phyloP scores from a whole-genome alignment of 2,888 invertebrate genomes.

The Dichetophora obliterata region DNA sequence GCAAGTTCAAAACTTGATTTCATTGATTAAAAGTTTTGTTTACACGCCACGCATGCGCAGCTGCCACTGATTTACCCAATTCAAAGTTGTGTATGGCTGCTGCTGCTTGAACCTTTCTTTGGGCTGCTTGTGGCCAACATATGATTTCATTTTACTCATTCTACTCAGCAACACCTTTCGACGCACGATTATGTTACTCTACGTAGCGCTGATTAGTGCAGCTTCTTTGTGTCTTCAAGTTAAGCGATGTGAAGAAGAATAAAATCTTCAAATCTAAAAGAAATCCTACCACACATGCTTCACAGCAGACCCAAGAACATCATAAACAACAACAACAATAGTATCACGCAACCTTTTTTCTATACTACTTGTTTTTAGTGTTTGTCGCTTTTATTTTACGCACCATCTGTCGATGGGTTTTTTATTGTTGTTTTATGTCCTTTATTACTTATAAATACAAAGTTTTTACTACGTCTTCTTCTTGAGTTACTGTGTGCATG shows the following conservation, averaged over 20 bases:
- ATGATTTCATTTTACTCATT: conserved; percentile 16
- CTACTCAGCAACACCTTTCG: conserved; percentile 28
- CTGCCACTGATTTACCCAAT: conserved; percentile 23
- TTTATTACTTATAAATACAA: conserved; percentile 7
- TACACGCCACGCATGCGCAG: conserved; percentile 32
- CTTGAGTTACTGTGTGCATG: conserved; percentile 17
- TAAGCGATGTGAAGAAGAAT: neutral
- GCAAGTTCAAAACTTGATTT: conserved; percentile 25
- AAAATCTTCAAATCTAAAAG: neutral
- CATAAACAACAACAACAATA: conserved; percentile 32
- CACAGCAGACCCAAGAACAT: conserved; percentile 15
- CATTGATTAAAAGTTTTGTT: conserved; percentile 39
- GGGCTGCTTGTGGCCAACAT: conserved; percentile 13
- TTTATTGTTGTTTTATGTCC: conserved; percentile 26
- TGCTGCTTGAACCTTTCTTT: neutral
- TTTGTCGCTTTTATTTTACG: conserved; percentile 45
- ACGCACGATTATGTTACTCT: neutral
- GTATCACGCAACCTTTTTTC: conserved; percentile 41
- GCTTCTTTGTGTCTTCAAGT: conserved; percentile 15
- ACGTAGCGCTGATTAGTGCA: conserved; percentile 3
- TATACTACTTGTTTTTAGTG: conserved; percentile 37
- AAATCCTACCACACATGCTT: conserved; percentile 25
- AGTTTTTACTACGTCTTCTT: conserved; percentile 11
- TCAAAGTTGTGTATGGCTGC: neutral
- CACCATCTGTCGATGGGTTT: conserved; percentile 49